Conservation (phyloP, 2,113 vertebrate species). For the Eulemur rufifrons region DNA sequence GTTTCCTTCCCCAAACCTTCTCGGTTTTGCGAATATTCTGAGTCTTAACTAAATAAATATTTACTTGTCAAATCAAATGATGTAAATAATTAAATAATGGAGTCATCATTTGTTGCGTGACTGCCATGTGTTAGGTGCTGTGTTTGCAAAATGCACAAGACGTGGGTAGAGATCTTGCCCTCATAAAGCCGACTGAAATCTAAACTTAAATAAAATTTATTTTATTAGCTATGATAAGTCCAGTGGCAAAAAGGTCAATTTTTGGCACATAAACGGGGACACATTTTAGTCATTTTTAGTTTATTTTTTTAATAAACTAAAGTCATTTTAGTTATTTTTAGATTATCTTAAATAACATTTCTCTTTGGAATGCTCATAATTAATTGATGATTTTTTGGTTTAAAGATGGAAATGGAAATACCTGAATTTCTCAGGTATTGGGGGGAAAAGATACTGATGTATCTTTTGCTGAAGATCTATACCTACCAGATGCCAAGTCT, state of each 20-base stretch:
- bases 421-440: slow-evolving; percentile 49
- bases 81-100: neutral
- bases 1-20: neutral
- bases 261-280: neutral
- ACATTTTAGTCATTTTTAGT: neutral
- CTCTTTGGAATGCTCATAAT: slow-evolving; percentile 67
- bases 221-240: neutral
- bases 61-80: neutral
- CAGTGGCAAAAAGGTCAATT: neutral
- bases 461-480: slow-evolving; percentile 69
- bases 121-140: neutral
- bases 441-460: slow-evolving; percentile 33
- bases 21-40: neutral
- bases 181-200: neutral
- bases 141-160: neutral
- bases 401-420: slow-evolving; percentile 67
- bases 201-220: neutral
- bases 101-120: neutral
- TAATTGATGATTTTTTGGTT: slow-evolving; percentile 74
- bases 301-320: no score
- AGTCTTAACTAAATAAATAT: neutral
- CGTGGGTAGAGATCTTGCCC: fast-evolving
- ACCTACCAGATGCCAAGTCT: slow-evolving; percentile 60
- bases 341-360: slow-evolving; percentile 53
- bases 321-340: no score